Conservation (phyloP, 2,888 invertebrate genomes). For the Yponomeuta cagnagella region DNA sequence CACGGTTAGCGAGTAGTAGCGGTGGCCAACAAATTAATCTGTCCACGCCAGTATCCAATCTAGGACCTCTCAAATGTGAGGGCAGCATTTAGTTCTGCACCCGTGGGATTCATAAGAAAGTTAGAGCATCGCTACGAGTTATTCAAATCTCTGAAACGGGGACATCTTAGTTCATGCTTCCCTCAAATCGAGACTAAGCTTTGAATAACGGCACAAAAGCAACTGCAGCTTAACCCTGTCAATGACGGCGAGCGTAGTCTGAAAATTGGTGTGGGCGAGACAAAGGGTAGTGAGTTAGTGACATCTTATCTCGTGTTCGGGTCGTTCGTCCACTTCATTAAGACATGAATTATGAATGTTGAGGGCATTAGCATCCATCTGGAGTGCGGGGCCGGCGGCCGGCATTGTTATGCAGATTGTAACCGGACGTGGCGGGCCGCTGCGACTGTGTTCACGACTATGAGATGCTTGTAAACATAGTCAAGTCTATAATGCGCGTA, state of each 20-base stretch:
- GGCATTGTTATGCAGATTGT: constrained; percentile 72
- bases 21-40: no score
- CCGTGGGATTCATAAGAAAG: no score
- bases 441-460: constrained; percentile 41
- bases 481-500: constrained; percentile 20
- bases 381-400: constrained; percentile 52
- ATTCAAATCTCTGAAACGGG: no score
- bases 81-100: no score
- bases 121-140: no score
- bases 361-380: constrained; percentile 66
- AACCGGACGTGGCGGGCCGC: constrained; percentile 53
- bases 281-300: constrained; percentile 39
- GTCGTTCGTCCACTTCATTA: constrained; percentile 57
- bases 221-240: constrained; percentile 3
- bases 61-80: no score
- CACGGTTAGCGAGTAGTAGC: no score
- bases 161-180: no score
- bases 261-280: constrained; percentile 21
- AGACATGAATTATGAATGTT: constrained; percentile 69
- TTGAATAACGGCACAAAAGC: neutral
- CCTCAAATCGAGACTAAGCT: neutral
- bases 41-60: no score
- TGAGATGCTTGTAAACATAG: constrained; percentile 58
- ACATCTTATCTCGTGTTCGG: constrained; percentile 20
- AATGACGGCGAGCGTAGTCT: constrained; percentile 1